Percentiles rank a stretch among this genome's conserved stretches.
These are phyloP conservation scores for Epizoanthus fatuus DNA, from an alignment of 92 coral and sea anemone genomes.

Conservation along the genomic window DNA sequence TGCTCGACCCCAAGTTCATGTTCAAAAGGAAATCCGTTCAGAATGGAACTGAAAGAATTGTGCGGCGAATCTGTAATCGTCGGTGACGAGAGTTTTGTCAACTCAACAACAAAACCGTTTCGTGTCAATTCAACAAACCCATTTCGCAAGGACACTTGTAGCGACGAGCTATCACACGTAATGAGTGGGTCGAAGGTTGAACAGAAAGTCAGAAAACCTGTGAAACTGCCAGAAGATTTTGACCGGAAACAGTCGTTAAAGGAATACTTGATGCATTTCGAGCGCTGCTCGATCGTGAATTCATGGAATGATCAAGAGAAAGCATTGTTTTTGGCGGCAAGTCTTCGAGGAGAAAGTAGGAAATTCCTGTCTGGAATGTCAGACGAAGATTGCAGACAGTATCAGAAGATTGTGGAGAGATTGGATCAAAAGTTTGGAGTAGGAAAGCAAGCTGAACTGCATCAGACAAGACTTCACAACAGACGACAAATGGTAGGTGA, in stretches of 20 bases:
- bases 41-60: too few species aligned
- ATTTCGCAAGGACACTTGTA: too few species aligned
- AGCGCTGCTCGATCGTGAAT: constrained; percentile 59
- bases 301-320: constrained; percentile 61
- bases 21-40: too few species aligned
- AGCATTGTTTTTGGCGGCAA: constrained; percentile 60
- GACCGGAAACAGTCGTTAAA: not conserved
- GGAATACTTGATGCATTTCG: constrained; percentile 34
- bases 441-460: constrained; percentile 57
- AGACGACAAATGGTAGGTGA: constrained; percentile 65
- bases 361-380: constrained; percentile 49
- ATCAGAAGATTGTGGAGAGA: constrained; percentile 48
- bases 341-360: constrained; percentile 69
- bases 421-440: constrained; percentile 59
- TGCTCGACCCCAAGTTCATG: too few species aligned
- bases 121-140: too few species aligned
- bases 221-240: too few species aligned
- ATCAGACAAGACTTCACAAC: constrained; percentile 63
- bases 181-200: too few species aligned
- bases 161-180: too few species aligned
- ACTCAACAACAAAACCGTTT: too few species aligned
- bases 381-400: constrained; percentile 46
- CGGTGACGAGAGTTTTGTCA: too few species aligned
- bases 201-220: too few species aligned
- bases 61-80: too few species aligned